These are phyloP conservation scores for Nomada hirtipes DNA, from an alignment of 2,888 invertebrate species.

Conservation along the genomic window DNA sequence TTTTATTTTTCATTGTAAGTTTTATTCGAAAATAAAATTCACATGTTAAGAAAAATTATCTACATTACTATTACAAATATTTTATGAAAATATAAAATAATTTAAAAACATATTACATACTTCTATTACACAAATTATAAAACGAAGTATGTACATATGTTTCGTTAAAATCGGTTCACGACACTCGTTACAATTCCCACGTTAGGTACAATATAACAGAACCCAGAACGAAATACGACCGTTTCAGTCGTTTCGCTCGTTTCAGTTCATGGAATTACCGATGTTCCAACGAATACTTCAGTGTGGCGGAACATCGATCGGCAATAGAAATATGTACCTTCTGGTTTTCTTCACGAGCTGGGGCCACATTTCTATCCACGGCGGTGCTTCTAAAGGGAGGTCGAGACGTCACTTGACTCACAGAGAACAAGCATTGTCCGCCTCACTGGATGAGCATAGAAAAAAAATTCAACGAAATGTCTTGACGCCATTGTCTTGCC, in stretches of 20 bases:
- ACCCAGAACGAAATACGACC: conserved; percentile 7
- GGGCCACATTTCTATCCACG: conserved; percentile 55
- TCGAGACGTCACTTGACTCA: conserved; percentile 66
- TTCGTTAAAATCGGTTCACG: background rate
- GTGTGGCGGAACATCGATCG: conserved; percentile 50
- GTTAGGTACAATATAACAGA: conserved; percentile 7
- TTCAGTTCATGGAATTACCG: conserved; percentile 6
- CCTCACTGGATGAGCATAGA: conserved; percentile 25
- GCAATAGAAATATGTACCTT: conserved; percentile 32
- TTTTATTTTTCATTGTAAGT: too few species aligned
- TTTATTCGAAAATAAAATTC: too few species aligned
- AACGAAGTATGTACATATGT: too few species aligned
- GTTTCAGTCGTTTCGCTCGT: conserved; percentile 1
- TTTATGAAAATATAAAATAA: too few species aligned
- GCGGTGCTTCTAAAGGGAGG: conserved; percentile 55
- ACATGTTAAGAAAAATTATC: too few species aligned
- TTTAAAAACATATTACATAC: too few species aligned
- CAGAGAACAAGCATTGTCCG: conserved; percentile 64
- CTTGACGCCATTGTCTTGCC: conserved; percentile 49
- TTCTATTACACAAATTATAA: too few species aligned
- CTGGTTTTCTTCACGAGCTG: conserved; percentile 50
- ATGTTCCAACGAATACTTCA: conserved; percentile 12
- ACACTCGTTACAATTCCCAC: background rate
- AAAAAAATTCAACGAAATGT: conserved; percentile 53
- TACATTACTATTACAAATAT: too few species aligned